A percentile compares a stretch with the other conserved stretches of the same genome.
These are phyloP conservation scores for Cylindroiulus punctatus DNA, from an alignment of 2,888 invertebrate species.

Conservation along the genomic window DNA sequence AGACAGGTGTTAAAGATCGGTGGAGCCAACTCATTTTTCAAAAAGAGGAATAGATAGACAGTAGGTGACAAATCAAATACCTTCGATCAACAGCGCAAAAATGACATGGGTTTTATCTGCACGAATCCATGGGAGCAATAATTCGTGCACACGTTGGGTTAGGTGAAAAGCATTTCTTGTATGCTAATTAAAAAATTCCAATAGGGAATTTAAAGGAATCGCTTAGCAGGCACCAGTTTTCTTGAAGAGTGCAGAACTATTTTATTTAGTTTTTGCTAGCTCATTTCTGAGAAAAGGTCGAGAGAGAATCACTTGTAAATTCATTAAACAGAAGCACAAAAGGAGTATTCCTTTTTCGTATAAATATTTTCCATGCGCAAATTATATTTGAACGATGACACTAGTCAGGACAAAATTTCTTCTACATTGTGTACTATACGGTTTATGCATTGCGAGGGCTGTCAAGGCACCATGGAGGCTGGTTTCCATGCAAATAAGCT, in stretches of 20 bases:
- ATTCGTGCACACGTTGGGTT: not conserved
- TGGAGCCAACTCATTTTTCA: conserved; percentile 35
- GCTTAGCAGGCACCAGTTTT: not conserved
- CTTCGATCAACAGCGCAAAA: not conserved
- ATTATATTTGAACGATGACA: too few relatives aligned
- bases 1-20: conserved; percentile 37
- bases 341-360: too few relatives aligned
- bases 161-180: not conserved
- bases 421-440: too few relatives aligned
- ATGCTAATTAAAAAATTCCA: not conserved
- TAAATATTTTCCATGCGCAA: too few relatives aligned
- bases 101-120: conserved; percentile 25
- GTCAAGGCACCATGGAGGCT: too few relatives aligned
- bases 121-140: not conserved
- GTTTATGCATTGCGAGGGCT: too few relatives aligned
- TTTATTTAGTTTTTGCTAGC: not conserved
- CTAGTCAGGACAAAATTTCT: too few relatives aligned
- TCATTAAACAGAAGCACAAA: too few relatives aligned
- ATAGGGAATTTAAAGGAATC: not conserved
- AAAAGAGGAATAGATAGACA: conserved; percentile 33
- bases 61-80: conserved; percentile 37
- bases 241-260: not conserved
- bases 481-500: too few relatives aligned
- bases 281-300: not conserved
- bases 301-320: too few relatives aligned